A percentile compares a stretch with the other conserved stretches of the same genome.
Evolutionary conservation across 2,888 invertebrate genomes (phyloP).

Genomic region (Phoronis australis): DNA sequence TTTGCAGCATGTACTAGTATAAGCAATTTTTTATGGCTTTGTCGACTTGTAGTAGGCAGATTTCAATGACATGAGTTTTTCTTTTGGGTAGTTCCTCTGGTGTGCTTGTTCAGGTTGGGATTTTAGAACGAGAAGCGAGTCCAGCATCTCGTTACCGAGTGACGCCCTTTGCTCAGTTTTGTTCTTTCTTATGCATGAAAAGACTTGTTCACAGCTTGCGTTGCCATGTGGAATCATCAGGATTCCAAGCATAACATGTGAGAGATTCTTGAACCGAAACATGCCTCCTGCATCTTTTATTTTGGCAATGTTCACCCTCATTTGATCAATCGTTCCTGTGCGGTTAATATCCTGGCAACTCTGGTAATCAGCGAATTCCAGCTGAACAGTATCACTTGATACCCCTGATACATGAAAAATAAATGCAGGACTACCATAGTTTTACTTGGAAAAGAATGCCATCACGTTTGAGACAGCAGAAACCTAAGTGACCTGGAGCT

Average conservation of each 20-base stretch:
- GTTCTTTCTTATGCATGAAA: slow-evolving; percentile 18
- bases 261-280: slow-evolving; percentile 6
- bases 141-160: slow-evolving; percentile 11
- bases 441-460: too few species aligned
- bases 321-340: slow-evolving; percentile 10
- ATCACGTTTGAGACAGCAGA: too few species aligned
- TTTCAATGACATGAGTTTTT: too few species aligned
- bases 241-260: slow-evolving; percentile 14
- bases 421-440: too few species aligned
- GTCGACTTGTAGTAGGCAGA: too few species aligned
- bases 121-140: slow-evolving; percentile 13
- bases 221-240: slow-evolving; percentile 19
- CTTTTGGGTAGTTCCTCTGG: too few species aligned
- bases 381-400: background rate
- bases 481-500: too few species aligned
- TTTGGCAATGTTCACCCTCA: slow-evolving; percentile 9
- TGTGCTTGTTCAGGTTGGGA: too few species aligned
- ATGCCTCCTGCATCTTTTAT: slow-evolving; percentile 11
- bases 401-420: too few species aligned
- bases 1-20: too few species aligned
- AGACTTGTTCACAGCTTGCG: slow-evolving; percentile 19
- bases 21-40: too few species aligned
- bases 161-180: slow-evolving; percentile 14
- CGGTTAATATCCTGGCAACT: background rate
- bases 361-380: background rate